Evolutionary conservation across 2,113 vertebrate species (phyloP).

Genomic region (Bufo bufo): DNA sequence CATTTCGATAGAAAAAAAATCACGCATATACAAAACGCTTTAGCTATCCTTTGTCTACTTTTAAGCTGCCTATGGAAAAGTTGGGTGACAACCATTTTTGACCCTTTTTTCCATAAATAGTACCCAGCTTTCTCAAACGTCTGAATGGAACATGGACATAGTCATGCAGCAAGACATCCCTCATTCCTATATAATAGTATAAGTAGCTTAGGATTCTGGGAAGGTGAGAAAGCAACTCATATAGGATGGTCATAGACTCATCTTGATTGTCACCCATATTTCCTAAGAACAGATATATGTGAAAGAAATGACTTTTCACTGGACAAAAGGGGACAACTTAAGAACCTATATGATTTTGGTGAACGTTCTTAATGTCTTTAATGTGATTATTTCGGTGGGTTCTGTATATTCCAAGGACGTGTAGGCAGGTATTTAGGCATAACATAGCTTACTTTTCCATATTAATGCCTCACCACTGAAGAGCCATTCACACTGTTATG

Average conservation of each 20-base stretch:
- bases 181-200: neutral
- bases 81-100: neutral
- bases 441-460: slow-evolving; percentile 11
- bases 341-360: neutral
- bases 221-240: neutral
- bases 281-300: neutral
- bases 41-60: neutral
- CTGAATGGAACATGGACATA: neutral
- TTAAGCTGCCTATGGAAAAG: neutral
- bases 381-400: neutral
- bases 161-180: neutral
- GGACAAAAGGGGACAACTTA: neutral
- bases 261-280: neutral
- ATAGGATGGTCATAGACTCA: neutral
- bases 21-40: too few species aligned
- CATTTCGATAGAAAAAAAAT: too few species aligned
- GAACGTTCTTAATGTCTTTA: neutral
- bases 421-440: neutral
- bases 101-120: neutral
- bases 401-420: neutral
- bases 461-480: slow-evolving; percentile 18
- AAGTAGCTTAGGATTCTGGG: neutral
- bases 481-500: slow-evolving; percentile 72
- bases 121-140: neutral
- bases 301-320: neutral